phyloP scores from a whole-genome alignment of 2,797 vertebrate species.

The Esox masquinongy region DNA sequence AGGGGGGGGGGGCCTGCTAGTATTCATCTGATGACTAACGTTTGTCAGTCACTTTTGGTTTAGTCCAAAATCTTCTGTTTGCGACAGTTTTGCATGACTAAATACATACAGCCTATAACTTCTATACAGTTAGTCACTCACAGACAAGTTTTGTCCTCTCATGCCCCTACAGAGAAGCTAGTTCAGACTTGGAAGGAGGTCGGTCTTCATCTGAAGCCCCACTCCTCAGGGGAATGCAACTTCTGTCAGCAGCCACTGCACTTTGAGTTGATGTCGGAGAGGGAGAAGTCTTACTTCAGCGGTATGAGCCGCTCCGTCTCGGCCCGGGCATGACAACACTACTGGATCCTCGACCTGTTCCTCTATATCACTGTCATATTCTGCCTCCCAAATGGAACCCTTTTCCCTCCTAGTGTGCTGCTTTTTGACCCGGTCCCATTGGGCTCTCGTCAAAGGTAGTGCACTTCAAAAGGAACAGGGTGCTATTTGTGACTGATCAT shows the following conservation, averaged over 20 bases:
- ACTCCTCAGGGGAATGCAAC: constrained; percentile 89
- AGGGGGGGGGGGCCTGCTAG: background rate
- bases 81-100: background rate
- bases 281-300: constrained; percentile 90
- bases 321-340: constrained; percentile 82
- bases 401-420: too few relatives aligned
- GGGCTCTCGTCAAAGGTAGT: background rate
- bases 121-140: background rate
- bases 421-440: too few relatives aligned
- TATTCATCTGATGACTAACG: too few relatives aligned
- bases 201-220: constrained; percentile 86
- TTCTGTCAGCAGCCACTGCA: constrained; percentile 93
- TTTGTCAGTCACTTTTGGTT: too few relatives aligned
- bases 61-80: background rate
- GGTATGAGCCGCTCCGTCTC: constrained; percentile 91
- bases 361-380: constrained; percentile 15
- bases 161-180: constrained; percentile 78
- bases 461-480: background rate
- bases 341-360: constrained; percentile 13
- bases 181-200: constrained; percentile 86
- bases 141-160: background rate
- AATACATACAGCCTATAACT: background rate
- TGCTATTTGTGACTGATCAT: background rate
- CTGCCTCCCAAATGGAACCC: background rate
- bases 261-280: constrained; percentile 92